Evolutionary conservation across 2,888 invertebrate genomes (phyloP).

Genomic region (Ormyrus thymus): DNA sequence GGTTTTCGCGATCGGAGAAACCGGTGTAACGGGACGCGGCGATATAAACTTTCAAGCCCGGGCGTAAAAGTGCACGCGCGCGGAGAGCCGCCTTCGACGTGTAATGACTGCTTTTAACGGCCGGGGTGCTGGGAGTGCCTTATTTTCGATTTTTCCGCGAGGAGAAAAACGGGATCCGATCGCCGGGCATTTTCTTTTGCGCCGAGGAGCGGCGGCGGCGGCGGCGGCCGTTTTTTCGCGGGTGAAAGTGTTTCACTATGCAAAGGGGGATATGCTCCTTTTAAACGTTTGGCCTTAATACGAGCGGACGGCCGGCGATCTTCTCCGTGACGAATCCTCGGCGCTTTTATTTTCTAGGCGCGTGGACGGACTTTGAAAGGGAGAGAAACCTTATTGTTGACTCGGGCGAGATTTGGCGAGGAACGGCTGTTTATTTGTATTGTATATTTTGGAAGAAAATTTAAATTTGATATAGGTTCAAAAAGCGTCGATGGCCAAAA

Average conservation of each 20-base stretch:
- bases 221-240: conserved; percentile 4
- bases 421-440: too few relatives aligned
- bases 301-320: not conserved
- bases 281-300: conserved; percentile 47
- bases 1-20: conserved; percentile 47
- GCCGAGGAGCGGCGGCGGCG: not conserved
- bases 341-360: not conserved
- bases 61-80: conserved; percentile 8
- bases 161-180: not conserved
- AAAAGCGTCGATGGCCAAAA: too few relatives aligned
- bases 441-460: too few relatives aligned
- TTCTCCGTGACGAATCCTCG: conserved; percentile 5
- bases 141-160: not conserved
- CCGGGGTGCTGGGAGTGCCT: not conserved
- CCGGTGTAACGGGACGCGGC: conserved; percentile 54
- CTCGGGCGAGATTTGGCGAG: too few relatives aligned
- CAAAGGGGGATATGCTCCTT: conserved; percentile 21
- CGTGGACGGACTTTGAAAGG: not conserved
- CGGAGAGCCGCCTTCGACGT: not conserved
- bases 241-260: conserved; percentile 49
- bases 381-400: too few relatives aligned
- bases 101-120: conserved; percentile 22
- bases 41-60: not conserved
- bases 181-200: not conserved
- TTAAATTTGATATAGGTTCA: too few relatives aligned